Percentiles rank a stretch among this genome's conserved stretches.
Evolutionary conservation across 2,888 invertebrate species (phyloP).

Genomic region (Quadroppia sp.): DNA sequence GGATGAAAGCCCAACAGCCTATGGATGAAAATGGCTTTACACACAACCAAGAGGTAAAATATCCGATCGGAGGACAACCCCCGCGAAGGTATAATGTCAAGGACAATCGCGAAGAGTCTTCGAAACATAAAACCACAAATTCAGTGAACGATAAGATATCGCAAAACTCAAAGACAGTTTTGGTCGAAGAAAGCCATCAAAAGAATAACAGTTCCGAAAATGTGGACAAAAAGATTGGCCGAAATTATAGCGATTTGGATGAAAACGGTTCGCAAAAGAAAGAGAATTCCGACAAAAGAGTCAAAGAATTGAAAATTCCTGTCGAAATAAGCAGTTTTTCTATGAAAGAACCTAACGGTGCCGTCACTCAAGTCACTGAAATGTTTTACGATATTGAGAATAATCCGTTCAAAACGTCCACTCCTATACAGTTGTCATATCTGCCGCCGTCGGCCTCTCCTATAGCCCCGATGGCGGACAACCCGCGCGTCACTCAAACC

Average conservation of each 20-base stretch:
- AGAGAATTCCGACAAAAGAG: neutral
- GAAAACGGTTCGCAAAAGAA: neutral
- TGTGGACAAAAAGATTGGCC: neutral
- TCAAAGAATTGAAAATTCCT: neutral
- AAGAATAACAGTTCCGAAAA: neutral
- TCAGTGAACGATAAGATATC: constrained; percentile 16
- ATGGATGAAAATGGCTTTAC: neutral
- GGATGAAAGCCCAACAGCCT: neutral
- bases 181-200: constrained; percentile 12
- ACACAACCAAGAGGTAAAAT: neutral
- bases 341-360: constrained; percentile 34
- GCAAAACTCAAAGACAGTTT: neutral
- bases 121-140: neutral
- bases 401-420: constrained; percentile 32
- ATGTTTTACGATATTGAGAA: constrained; percentile 39
- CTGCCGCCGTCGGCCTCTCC: neutral
- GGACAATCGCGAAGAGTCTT: neutral
- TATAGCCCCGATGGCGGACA: neutral
- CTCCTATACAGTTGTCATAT: neutral
- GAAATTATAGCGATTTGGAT: neutral
- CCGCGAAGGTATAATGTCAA: constrained; percentile 26
- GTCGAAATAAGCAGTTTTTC: constrained; percentile 34
- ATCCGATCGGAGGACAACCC: neutral
- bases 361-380: constrained; percentile 39
- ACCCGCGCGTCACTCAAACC: neutral